These are phyloP conservation scores for Bucco capensis DNA, from an alignment of 2,113 vertebrate genomes.

Conservation along the genomic window DNA sequence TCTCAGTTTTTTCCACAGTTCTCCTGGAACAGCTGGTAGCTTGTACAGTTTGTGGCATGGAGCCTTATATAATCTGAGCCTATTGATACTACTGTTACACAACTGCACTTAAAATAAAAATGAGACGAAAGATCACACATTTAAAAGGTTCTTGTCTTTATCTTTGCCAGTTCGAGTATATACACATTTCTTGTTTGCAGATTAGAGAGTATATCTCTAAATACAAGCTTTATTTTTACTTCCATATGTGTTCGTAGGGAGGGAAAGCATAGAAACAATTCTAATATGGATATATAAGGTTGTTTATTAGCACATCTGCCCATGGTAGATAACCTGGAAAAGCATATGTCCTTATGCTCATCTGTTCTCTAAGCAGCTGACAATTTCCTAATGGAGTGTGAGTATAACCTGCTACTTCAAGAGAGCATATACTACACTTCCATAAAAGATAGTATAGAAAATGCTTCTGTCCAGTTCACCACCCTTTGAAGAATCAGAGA, in stretches of 20 bases:
- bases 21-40: background rate
- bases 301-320: background rate
- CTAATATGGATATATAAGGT: background rate
- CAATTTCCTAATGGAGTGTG: background rate
- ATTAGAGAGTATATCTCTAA: background rate
- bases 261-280: background rate
- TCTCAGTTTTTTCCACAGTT: background rate
- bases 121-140: background rate
- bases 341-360: background rate
- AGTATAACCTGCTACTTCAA: background rate
- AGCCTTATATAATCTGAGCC: background rate
- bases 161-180: background rate
- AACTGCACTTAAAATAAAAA: background rate
- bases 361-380: background rate
- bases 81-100: background rate
- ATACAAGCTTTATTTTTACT: background rate
- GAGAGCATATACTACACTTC: background rate
- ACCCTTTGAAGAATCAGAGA: background rate
- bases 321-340: background rate
- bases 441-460: background rate
- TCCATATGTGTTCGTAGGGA: background rate
- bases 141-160: background rate
- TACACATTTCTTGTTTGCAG: background rate
- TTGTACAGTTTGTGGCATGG: background rate
- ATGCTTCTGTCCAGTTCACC: background rate